These are phyloP conservation scores for Oryzias dopingdopingensis DNA, from an alignment of 2,797 vertebrate genomes.

Conservation along the genomic window DNA sequence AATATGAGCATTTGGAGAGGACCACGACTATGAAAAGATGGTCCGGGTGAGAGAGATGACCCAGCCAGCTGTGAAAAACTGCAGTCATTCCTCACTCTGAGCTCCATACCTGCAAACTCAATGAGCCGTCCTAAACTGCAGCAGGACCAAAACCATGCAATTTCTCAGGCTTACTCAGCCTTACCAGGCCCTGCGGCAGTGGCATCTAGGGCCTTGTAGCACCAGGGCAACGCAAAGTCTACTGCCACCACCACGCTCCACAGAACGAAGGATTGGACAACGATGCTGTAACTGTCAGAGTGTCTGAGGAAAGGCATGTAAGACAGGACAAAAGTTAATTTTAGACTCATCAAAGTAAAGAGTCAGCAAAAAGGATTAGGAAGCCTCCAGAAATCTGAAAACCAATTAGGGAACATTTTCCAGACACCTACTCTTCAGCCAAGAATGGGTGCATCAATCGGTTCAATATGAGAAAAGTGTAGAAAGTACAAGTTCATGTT, in stretches of 20 bases:
- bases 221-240: slow-evolving; percentile 50
- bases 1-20: slow-evolving; percentile 1
- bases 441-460: background rate
- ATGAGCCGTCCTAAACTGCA: slow-evolving; percentile 65
- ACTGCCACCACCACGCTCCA: slow-evolving; percentile 49
- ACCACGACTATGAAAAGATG: slow-evolving; percentile 36
- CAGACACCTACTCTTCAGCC: no score
- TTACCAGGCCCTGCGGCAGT: slow-evolving; percentile 42
- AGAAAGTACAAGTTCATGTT: background rate
- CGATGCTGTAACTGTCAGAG: slow-evolving; percentile 55
- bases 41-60: slow-evolving; percentile 35
- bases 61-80: slow-evolving; percentile 59
- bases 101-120: slow-evolving; percentile 67
- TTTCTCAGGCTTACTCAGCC: slow-evolving; percentile 68
- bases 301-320: slow-evolving; percentile 47
- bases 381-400: no score
- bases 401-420: no score
- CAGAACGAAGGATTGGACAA: slow-evolving; percentile 54
- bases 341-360: slow-evolving; percentile 28
- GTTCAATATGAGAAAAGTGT: background rate
- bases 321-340: slow-evolving; percentile 11
- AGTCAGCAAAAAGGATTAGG: no score
- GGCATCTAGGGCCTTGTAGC: slow-evolving; percentile 42
- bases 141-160: slow-evolving; percentile 57
- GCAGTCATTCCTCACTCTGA: slow-evolving; percentile 72